Evolutionary conservation across 2,797 vertebrate genomes (phyloP).

Genomic region (Sorex maritimensis): DNA sequence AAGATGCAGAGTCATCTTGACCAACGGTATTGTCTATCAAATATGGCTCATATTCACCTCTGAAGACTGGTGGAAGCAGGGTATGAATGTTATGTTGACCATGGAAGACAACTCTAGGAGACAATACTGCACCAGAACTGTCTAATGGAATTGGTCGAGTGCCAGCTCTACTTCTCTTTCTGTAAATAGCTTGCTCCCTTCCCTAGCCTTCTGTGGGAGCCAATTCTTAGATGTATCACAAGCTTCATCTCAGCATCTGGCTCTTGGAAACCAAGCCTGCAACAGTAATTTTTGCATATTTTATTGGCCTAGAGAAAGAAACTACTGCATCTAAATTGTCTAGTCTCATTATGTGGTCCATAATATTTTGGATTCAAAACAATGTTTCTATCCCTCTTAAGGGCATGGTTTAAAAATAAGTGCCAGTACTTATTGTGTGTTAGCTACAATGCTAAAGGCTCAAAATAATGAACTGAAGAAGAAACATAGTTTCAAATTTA

Average conservation of each 20-base stretch:
- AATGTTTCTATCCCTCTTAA: constrained; percentile 54
- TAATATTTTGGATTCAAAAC: constrained; percentile 33
- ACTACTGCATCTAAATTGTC: not conserved
- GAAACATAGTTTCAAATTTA: not conserved
- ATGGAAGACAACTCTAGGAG: constrained; percentile 5
- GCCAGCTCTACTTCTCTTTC: not conserved
- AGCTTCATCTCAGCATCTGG: constrained; percentile 15
- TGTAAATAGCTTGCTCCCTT: not conserved
- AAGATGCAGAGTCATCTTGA: constrained; percentile 11
- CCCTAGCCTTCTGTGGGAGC: not conserved
- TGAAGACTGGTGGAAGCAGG: not conserved
- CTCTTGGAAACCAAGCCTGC: not conserved
- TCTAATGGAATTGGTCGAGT: not conserved
- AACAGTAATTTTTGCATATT: not conserved
- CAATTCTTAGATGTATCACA: constrained; percentile 13
- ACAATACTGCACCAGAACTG: not conserved
- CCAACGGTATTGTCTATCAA: not conserved
- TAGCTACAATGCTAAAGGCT: constrained; percentile 33
- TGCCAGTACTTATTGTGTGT: not conserved
- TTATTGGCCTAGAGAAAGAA: constrained; percentile 43
- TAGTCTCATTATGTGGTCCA: not conserved
- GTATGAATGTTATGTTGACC: not conserved
- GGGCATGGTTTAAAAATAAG: constrained; percentile 27
- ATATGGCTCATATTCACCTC: not conserved
- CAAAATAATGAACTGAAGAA: not conserved